phyloP scores from a whole-genome alignment of 2,888 invertebrate species.

The Harpagoxenus sublaevis region DNA sequence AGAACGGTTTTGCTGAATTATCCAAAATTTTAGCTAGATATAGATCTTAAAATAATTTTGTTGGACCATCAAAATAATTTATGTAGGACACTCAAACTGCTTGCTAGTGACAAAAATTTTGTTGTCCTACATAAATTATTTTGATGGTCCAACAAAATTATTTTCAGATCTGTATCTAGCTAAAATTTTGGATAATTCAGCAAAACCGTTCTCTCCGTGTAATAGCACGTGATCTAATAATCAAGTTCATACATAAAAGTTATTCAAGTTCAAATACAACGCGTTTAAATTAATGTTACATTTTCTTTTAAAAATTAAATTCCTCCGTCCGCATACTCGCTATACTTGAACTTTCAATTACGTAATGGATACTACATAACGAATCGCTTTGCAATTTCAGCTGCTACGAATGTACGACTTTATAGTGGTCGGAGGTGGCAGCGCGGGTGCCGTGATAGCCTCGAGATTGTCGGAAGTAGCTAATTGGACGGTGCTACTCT shows the following conservation, averaged over 20 bases:
- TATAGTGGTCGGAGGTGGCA: conserved; percentile 95
- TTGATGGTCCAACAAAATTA: too few relatives aligned
- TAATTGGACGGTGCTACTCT: conserved; percentile 93
- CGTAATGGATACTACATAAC: not conserved
- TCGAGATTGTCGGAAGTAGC: conserved; percentile 93
- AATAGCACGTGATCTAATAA: not conserved
- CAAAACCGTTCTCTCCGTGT: too few relatives aligned
- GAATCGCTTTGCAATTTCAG: conserved; percentile 79
- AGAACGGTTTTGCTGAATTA: too few relatives aligned
- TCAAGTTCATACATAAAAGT: not conserved
- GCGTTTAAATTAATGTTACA: not conserved
- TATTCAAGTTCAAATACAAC: not conserved
- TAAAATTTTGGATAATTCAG: too few relatives aligned
- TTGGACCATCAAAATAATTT: too few relatives aligned
- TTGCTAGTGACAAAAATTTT: too few relatives aligned
- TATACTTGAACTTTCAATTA: not conserved
- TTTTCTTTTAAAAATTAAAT: not conserved
- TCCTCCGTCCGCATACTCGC: not conserved
- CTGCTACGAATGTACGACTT: conserved; percentile 94
- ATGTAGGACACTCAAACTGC: too few relatives aligned
- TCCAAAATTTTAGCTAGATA: too few relatives aligned
- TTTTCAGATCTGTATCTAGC: too few relatives aligned
- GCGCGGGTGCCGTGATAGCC: conserved; percentile 96
- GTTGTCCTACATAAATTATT: too few relatives aligned
- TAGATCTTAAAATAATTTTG: too few relatives aligned